These are phyloP conservation scores for Leiothrix lutea DNA, from an alignment of 2,113 vertebrate genomes.

Conservation along the genomic window DNA sequence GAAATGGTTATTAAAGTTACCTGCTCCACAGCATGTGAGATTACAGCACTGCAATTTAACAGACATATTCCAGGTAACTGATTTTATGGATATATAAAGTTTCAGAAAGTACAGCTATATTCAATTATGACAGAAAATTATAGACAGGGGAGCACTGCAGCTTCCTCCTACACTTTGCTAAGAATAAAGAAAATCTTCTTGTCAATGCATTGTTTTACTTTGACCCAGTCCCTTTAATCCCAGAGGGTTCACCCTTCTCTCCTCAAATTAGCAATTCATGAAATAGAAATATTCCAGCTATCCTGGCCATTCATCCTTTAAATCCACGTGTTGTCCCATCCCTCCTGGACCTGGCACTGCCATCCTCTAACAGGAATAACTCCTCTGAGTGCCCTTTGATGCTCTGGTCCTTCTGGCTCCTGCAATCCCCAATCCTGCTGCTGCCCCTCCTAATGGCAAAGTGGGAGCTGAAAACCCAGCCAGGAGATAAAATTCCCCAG, in stretches of 20 bases:
- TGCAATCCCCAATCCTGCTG: neutral
- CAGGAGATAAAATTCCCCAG: constrained; percentile 1
- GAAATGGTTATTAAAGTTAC: constrained; percentile 24
- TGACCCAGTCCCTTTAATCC: neutral
- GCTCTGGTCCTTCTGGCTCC: neutral
- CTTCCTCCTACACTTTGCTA: neutral
- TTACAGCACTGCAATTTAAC: neutral
- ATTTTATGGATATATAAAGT: neutral
- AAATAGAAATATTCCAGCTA: neutral
- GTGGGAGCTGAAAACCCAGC: neutral
- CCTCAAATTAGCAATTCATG: neutral
- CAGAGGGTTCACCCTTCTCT: neutral
- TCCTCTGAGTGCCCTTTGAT: neutral
- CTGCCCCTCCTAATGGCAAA: neutral
- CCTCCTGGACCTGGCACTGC: neutral
- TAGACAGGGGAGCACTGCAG: neutral
- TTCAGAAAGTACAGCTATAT: neutral
- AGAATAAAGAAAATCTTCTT: neutral
- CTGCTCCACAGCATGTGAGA: neutral
- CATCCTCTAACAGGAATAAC: neutral
- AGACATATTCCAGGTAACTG: neutral
- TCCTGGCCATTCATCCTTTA: neutral
- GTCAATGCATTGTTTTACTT: neutral
- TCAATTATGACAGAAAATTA: neutral
- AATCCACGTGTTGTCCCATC: neutral